Conservation (phyloP, 2,113 vertebrate genomes). For the Melanotaenia duboulayi region DNA sequence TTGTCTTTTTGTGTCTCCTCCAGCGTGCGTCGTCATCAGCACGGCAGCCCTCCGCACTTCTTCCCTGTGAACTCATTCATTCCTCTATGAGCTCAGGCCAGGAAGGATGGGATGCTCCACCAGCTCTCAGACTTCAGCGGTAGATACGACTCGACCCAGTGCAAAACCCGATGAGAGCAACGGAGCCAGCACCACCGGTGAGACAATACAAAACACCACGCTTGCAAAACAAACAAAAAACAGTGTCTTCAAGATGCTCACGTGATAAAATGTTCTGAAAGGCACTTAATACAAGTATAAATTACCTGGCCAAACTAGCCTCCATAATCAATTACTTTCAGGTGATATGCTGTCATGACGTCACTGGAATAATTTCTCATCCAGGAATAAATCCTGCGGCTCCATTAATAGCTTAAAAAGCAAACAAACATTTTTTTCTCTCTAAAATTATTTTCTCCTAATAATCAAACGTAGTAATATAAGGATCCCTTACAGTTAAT, state of each 20-base stretch:
- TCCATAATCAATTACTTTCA: neutral
- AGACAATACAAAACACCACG: neutral
- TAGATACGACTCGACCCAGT: slow-evolving; percentile 69
- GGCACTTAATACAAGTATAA: neutral
- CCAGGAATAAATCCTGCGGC: neutral
- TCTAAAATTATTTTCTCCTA: neutral
- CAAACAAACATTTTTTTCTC: neutral
- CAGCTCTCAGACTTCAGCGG: slow-evolving; percentile 73
- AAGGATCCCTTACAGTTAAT: neutral
- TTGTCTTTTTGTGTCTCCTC: slow-evolving; percentile 4
- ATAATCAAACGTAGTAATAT: neutral
- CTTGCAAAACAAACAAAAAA: too few relatives aligned
- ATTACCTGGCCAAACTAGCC: neutral
- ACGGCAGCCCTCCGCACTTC: slow-evolving; percentile 26
- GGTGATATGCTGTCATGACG: too few relatives aligned
- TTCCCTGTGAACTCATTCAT: slow-evolving; percentile 12
- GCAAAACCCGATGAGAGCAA: slow-evolving; percentile 73
- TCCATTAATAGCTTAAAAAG: neutral
- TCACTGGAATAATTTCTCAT: too few relatives aligned
- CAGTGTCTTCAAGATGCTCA: too few relatives aligned
- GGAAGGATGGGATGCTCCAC: slow-evolving; percentile 81
- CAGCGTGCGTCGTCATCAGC: slow-evolving; percentile 51
- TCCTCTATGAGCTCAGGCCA: slow-evolving; percentile 64
- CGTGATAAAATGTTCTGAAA: neutral
- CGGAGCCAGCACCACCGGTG: slow-evolving; percentile 76